Evolutionary conservation across 2,797 vertebrate genomes (phyloP).

Genomic region (Telmatherina bonti): DNA sequence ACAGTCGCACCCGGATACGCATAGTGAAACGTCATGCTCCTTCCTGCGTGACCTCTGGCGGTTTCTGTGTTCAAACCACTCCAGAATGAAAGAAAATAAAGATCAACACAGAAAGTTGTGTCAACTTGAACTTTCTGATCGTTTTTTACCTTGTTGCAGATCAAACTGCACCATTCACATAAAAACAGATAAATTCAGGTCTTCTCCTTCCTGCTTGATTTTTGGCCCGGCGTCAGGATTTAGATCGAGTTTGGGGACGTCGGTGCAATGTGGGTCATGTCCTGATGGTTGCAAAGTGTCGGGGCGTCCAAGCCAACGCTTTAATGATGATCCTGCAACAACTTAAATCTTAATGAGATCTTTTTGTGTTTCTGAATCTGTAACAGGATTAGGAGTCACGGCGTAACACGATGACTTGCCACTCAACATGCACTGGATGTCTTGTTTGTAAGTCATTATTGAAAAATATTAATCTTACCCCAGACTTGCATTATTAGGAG

Average conservation of each 20-base stretch:
- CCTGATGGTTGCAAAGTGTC: slow-evolving; percentile 39
- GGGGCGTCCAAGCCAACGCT: slow-evolving; percentile 47
- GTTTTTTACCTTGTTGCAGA: no score
- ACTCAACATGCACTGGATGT: slow-evolving; percentile 57
- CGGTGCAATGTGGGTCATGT: slow-evolving; percentile 50
- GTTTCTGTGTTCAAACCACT: no score
- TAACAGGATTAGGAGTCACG: slow-evolving; percentile 72
- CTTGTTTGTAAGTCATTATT: slow-evolving; percentile 61
- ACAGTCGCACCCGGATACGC: no score
- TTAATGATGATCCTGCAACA: slow-evolving; percentile 60
- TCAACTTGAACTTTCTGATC: no score
- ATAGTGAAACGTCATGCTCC: no score
- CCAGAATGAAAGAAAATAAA: no score
- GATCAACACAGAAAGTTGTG: no score
- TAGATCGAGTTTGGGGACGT: neutral
- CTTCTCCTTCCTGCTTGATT: no score
- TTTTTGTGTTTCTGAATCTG: slow-evolving; percentile 58
- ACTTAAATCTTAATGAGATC: slow-evolving; percentile 74
- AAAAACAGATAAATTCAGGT: no score
- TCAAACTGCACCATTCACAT: no score
- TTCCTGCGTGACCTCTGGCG: no score
- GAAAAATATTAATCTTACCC: slow-evolving; percentile 68
- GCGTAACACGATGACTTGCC: slow-evolving; percentile 51
- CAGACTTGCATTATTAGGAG: slow-evolving; percentile 65
- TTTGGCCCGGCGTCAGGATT: no score